Base-by-base conservation (phyloP, 2,888 invertebrate genomes). In the Drosophila eohydei region DNA sequence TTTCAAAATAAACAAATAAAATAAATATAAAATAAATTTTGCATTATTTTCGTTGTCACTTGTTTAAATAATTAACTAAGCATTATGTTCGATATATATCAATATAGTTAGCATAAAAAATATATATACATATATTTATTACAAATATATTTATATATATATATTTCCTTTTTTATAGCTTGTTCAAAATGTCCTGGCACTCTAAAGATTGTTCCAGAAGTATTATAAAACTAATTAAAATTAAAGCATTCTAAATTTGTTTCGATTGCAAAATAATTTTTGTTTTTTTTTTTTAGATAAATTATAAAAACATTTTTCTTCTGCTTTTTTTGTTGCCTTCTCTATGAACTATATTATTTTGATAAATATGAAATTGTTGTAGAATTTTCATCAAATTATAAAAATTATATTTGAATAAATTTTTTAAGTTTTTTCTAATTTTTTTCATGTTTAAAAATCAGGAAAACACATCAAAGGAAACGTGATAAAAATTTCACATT, bases 131-230 rank as follows among this genome's bases (percentile, higher is more conserved):
- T 6, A 21, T 14, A 36, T 51, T 28, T 51, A 32, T 34, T 21
- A 21, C 21, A 21, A 21, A 14, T 36, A 52, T 36, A 30, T 46
- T 36, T 54, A 48, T 50, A 61, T 70, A 66, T 43, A 21, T 40
- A 12, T 9, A 16, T 34, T 16, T 30, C 36, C 50, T 16, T 40
- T 63, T 60, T 62, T 46, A 67, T 66, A 80, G 65, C 77, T 81
- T 76, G 78, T 80, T 80, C 69, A 65, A 78, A 85, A 92, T 92
- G 92, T 92, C 92, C 92, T 92, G 92, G 92, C 92, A 92, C 91
- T 90, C 88, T 91, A 88, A 78, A 72, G 86, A 82, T 66, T 71
- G 69, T 81, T 89, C 82, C 81, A 80, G 82, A 89, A 84, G 67
- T 65, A 70, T 72, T 68, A 54, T 71, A 70, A 80, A 81, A 83